Evolutionary conservation across 2,797 vertebrate species (phyloP).

Genomic region (Acestrorhynchus altus): DNA sequence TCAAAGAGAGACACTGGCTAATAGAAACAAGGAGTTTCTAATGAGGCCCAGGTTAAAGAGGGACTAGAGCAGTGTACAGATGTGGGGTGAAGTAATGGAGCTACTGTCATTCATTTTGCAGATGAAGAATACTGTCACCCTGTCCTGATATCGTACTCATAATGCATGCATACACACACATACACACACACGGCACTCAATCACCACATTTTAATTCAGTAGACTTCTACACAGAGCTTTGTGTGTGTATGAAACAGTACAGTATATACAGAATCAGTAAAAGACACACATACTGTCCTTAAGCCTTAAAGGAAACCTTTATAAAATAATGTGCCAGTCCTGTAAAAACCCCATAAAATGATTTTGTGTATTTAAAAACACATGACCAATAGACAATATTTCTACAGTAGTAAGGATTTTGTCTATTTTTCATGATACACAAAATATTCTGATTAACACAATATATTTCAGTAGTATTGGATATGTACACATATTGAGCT

Average conservation of each 20-base stretch:
- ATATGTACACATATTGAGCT: no score
- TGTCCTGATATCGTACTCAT: slow-evolving; percentile 2
- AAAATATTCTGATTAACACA: no score
- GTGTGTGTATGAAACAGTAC: neutral
- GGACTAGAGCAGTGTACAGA: neutral
- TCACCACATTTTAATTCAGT: slow-evolving; percentile 14
- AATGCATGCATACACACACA: neutral
- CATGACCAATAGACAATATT: no score
- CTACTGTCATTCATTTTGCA: neutral
- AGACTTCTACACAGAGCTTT: neutral
- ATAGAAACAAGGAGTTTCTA: neutral
- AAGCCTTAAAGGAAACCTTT: no score
- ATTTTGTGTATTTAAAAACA: no score
- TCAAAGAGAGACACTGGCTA: neutral
- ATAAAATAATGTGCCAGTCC: no score
- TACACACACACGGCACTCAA: neutral
- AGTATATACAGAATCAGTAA: no score
- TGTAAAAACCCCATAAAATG: no score
- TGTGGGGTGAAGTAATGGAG: neutral
- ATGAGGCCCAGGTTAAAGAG: neutral
- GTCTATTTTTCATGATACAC: no score
- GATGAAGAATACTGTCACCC: neutral
- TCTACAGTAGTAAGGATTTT: no score
- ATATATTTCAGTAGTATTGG: no score
- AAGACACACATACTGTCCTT: no score